These are phyloP conservation scores for Drosophila fungiperda DNA, from an alignment of 2,888 invertebrate genomes.

Conservation along the genomic window DNA sequence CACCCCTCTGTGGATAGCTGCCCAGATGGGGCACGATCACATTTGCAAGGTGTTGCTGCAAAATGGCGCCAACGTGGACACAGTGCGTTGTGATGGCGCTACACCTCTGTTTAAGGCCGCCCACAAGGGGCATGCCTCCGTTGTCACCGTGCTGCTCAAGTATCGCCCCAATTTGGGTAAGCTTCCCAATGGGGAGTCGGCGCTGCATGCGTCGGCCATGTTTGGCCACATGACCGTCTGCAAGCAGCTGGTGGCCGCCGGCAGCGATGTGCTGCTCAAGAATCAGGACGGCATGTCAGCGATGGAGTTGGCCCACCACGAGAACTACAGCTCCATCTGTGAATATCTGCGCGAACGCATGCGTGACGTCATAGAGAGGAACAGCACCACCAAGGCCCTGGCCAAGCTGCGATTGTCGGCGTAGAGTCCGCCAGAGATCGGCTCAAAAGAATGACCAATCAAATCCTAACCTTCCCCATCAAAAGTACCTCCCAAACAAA, in stretches of 20 bases:
- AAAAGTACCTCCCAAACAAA: slow-evolving; percentile 70
- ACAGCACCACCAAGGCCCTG: slow-evolving; percentile 51
- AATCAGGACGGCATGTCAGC: slow-evolving; percentile 91
- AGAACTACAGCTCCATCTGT: slow-evolving; percentile 84
- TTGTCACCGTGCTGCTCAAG: slow-evolving; percentile 93
- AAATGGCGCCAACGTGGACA: slow-evolving; percentile 92
- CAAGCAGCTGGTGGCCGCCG: slow-evolving; percentile 90
- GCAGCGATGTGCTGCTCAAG: slow-evolving; percentile 88
- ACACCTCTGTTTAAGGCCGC: slow-evolving; percentile 97
- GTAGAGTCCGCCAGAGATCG: slow-evolving; percentile 38
- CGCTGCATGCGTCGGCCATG: slow-evolving; percentile 95
- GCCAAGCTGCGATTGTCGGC: slow-evolving; percentile 57
- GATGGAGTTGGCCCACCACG: slow-evolving; percentile 87
- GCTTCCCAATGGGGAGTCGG: slow-evolving; percentile 95
- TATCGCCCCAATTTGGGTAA: slow-evolving; percentile 93
- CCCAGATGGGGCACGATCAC: slow-evolving; percentile 96
- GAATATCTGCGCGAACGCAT: slow-evolving; percentile 84
- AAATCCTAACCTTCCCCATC: slow-evolving; percentile 57
- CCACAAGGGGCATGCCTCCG: slow-evolving; percentile 96
- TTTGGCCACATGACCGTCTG: slow-evolving; percentile 93
- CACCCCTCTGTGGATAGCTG: slow-evolving; percentile 96
- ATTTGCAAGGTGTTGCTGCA: slow-evolving; percentile 91
- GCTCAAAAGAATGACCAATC: slow-evolving; percentile 28
- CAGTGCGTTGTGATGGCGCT: slow-evolving; percentile 94
- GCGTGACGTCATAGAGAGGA: slow-evolving; percentile 66